Conservation (phyloP, 2,888 invertebrate genomes). For the Macrosoma leucophasiata region DNA sequence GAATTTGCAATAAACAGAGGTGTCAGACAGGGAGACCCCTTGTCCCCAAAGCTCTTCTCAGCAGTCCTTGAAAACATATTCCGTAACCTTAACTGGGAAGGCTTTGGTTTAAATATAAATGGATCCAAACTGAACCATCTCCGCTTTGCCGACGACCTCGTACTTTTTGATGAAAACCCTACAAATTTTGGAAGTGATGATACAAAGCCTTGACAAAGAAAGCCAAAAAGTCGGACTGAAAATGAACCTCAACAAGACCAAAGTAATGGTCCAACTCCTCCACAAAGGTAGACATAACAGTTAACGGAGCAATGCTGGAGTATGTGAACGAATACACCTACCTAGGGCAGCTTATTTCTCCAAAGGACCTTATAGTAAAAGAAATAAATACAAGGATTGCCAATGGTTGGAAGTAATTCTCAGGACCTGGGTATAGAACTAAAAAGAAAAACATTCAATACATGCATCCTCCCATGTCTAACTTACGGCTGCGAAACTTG, state of each 20-base stretch:
- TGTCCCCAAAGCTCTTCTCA: too few species aligned
- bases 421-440: conserved; percentile 8
- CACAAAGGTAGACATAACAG: neutral
- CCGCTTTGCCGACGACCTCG: neutral
- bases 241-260: neutral
- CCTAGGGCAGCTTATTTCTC: neutral
- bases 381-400: conserved; percentile 1
- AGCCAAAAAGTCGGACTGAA: neutral
- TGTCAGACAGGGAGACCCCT: too few species aligned
- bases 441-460: conserved; percentile 18
- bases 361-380: neutral
- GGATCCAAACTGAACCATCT: neutral
- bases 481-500: conserved; percentile 20
- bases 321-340: neutral
- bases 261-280: conserved; percentile 1
- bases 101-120: too few species aligned
- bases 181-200: neutral
- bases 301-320: neutral
- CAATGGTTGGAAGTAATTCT: conserved; percentile 4
- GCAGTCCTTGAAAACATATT: conserved; percentile 1
- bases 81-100: too few species aligned
- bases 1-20: too few species aligned
- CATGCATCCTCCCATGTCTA: conserved; percentile 18
- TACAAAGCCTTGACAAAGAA: neutral
- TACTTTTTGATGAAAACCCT: neutral